Base-by-base conservation (phyloP, 2,113 vertebrate genomes). In the Lepidothrix coronata region DNA sequence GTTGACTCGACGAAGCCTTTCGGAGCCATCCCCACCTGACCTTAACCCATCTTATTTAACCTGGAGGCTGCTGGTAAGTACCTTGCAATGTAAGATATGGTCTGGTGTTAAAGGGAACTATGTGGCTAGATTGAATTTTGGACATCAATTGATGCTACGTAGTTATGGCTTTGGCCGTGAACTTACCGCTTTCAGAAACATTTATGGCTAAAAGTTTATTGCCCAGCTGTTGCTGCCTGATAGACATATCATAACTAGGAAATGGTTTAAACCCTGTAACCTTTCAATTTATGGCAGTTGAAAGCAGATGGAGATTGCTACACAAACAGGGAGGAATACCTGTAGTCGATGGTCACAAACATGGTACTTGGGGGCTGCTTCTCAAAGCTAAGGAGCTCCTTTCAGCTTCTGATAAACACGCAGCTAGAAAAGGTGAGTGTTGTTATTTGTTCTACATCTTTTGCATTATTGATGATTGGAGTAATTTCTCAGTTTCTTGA, bases 201-300 rank as follows among this genome's bases (percentile, higher is more conserved):
- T 83, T 95, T 84, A 74, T 49, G 37, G 84, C 76, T 87, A 4
- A 33, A 92, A 89, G 37, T 91, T 91, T 81, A 97, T 96, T 90
- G 74, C 75, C 81, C 93, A 96, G 82, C 77, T 95, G 89, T 95
- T 97, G 83, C 71, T 95, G 94, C 37, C 72, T 95, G 67, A 65
- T 95, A 81, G 86, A 70, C 24, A 4, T 43, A 62, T 65, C 89
- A n/a, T 95, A 92, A 84, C 68, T 87, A 52, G 91, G 66, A 86
- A 93, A 85, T 44, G 90, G n/a, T 73, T 95, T 93, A 88, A 88
- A 84, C 30, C 57, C 84, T 31, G 24, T 80, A 78, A 87, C 86
- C 84, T 92, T 85, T 92, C 12, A 30, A 20, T 76, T 81, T 66
- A 54, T 28, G 46, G 30, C 55, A 76, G 24, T 33, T 74, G 73